A percentile compares a stretch with the other conserved stretches of the same genome.
Conservation (phyloP, 2,113 vertebrate genomes). For the Nesogale talazaci region DNA sequence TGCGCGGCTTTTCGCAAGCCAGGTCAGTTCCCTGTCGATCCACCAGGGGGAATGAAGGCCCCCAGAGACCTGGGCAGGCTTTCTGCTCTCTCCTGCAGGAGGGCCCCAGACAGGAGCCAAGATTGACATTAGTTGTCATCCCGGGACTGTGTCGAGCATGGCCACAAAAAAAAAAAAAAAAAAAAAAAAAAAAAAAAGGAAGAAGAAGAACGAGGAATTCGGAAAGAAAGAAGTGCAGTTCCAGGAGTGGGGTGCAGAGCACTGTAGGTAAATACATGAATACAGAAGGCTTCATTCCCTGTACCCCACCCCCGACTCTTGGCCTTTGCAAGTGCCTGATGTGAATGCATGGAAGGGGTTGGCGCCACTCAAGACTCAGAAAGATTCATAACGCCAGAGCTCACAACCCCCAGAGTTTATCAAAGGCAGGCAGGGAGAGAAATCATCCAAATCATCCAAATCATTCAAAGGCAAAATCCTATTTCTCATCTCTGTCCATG, state of each 20-base stretch:
- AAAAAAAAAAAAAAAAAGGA: not conserved
- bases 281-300: too few relatives aligned
- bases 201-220: not conserved
- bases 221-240: not conserved
- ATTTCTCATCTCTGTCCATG: constrained; percentile 10
- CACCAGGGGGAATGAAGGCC: constrained; percentile 48
- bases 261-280: not conserved
- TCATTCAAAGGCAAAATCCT: constrained; percentile 35
- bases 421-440: constrained; percentile 61
- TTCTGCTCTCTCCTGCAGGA: constrained; percentile 66
- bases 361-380: not conserved
- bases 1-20: not conserved
- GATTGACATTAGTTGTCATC: not conserved
- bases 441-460: not conserved
- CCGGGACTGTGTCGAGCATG: not conserved
- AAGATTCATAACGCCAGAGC: constrained; percentile 16
- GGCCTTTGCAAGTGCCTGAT: not conserved
- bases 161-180: not conserved
- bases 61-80: constrained; percentile 40
- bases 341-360: constrained; percentile 21
- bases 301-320: not conserved
- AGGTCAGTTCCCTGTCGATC: constrained; percentile 51
- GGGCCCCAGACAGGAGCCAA: not conserved
- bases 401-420: constrained; percentile 38
- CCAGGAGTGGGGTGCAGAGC: not conserved